Conservation (phyloP, 30 jellyfish, hydroid and myxozoan species). For the Mastigias papua region DNA sequence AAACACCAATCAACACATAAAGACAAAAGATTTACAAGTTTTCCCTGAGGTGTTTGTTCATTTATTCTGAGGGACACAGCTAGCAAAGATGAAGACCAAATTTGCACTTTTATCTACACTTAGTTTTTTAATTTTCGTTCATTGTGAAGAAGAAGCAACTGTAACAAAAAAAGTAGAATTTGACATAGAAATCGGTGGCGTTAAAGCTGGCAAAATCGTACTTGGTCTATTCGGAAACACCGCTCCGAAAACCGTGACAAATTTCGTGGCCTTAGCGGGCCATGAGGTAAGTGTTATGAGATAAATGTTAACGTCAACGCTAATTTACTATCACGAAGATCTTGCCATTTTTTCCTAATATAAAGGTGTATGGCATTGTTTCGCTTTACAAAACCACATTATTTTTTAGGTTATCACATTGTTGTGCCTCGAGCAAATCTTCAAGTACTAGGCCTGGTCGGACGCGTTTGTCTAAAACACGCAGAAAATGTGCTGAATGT, state of each 20-base stretch:
- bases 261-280: constrained; percentile 75
- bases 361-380: too few species aligned
- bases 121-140: constrained; percentile 10
- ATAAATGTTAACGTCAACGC: too few species aligned
- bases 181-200: constrained; percentile 60
- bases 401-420: too few species aligned
- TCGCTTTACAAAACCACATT: too few species aligned
- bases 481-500: too few species aligned
- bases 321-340: too few species aligned
- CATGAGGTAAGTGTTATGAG: constrained; percentile 28
- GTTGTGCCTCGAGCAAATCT: too few species aligned
- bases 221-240: constrained; percentile 80
- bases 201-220: constrained; percentile 57
- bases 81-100: constrained; percentile 25
- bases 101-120: neutral
- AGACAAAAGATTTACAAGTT: neutral
- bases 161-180: constrained; percentile 66
- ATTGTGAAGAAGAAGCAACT: constrained; percentile 51
- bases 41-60: neutral
- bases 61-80: neutral
- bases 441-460: too few species aligned
- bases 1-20: too few species aligned
- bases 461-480: too few species aligned
- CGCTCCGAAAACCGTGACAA: constrained; percentile 88
- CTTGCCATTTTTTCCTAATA: too few species aligned